Evolutionary conservation across 2,888 invertebrate genomes (phyloP).

Genomic region (Alviniconcha strummeri): DNA sequence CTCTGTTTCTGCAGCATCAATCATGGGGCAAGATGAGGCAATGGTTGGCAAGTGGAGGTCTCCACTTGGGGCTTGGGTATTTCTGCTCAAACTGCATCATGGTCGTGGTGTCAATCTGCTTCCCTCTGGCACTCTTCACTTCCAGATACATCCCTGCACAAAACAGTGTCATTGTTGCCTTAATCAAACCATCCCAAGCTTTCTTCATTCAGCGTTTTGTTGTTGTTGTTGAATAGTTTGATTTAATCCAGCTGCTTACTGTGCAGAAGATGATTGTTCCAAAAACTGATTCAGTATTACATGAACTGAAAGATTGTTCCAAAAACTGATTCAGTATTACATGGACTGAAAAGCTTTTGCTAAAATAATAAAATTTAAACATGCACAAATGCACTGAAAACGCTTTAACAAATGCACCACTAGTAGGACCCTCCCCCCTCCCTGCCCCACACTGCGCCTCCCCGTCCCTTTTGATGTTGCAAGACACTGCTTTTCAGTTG

Average conservation of each 20-base stretch:
- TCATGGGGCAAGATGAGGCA: constrained; percentile 62
- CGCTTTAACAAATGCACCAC: too few relatives aligned
- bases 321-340: too few relatives aligned
- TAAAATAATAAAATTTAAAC: too few relatives aligned
- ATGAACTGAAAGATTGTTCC: too few relatives aligned
- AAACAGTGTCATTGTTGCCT: too few relatives aligned
- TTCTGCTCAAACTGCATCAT: constrained; percentile 57
- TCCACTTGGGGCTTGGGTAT: constrained; percentile 62
- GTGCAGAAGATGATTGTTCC: neutral
- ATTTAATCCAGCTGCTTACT: neutral
- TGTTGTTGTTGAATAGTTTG: neutral
- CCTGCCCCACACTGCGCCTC: too few relatives aligned
- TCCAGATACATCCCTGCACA: constrained; percentile 68
- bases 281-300: too few relatives aligned
- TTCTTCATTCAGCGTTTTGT: neutral
- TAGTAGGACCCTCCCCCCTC: too few relatives aligned
- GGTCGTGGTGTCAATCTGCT: constrained; percentile 61
- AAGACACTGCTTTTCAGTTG: too few relatives aligned
- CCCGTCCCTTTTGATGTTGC: too few relatives aligned
- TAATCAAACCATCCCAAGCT: neutral
- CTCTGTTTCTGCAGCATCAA: neutral
- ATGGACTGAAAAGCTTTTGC: too few relatives aligned
- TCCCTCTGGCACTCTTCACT: constrained; percentile 61
- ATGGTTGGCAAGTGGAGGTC: constrained; percentile 69
- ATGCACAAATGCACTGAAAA: too few relatives aligned